These are phyloP conservation scores for Brachypterus glaber DNA, from an alignment of 2,888 invertebrate species.

Conservation along the genomic window DNA sequence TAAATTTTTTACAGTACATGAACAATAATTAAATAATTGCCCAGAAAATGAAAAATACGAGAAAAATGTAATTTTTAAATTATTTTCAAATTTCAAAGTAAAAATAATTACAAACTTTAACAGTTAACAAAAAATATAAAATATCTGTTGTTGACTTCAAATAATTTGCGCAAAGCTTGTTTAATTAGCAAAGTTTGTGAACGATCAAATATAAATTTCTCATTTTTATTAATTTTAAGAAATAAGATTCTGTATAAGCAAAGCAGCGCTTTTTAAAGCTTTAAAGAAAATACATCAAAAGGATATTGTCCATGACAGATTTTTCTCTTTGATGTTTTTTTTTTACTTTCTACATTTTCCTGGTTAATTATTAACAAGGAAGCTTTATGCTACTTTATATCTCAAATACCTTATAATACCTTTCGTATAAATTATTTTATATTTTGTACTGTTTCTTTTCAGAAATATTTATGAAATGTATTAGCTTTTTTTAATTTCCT, in stretches of 20 bases:
- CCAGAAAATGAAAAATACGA: no score
- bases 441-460: constrained; percentile 2
- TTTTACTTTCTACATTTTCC: constrained; percentile 35
- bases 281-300: constrained; percentile 33
- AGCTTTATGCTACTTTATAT: constrained; percentile 33
- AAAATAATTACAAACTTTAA: no score
- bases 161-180: constrained; percentile 3
- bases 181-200: constrained; percentile 6
- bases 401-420: constrained; percentile 29
- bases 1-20: no score
- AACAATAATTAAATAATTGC: no score
- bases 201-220: no score
- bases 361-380: constrained; percentile 40
- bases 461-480: neutral
- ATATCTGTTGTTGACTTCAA: no score
- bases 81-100: no score
- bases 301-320: constrained; percentile 39
- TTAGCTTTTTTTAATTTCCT: neutral
- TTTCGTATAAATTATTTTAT: constrained; percentile 18
- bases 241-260: no score
- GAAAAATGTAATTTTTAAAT: no score
- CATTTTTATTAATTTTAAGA: no score
- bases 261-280: constrained; percentile 19
- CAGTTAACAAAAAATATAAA: no score
- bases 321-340: constrained; percentile 38